Evolutionary conservation across 2,888 invertebrate species (phyloP), one percentile per base, ranked within the genome.

Genomic region (Zootermopsis nevadensis): DNA sequence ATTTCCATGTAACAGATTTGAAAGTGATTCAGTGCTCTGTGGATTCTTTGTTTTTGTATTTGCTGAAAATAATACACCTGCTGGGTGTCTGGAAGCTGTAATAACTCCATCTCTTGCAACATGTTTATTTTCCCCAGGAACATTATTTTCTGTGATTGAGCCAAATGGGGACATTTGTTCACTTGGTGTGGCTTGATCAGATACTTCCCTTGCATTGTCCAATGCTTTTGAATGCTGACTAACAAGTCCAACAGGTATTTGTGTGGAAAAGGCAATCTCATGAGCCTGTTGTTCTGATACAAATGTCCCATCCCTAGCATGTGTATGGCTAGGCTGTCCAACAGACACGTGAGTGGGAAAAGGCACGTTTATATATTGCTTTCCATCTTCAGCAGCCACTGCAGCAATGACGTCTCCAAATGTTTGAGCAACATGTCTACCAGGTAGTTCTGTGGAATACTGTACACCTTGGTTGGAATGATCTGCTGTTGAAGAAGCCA

Each of bases 241-340:
- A n/a, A 42, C 77, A 42, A 77, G 60, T 24, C 55, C 76, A 3
- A 79, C 80, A 42, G 81, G 67, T 19, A 81, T 76, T n/a, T 76
- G 53, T 7, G 76, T 66, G 4, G 81, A 83, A 66, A 38, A 72
- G 38, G 81, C 83, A 15, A 83, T 60, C 48, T 81, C 33, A 38
- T 60, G 80, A 24, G 38, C 42, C 33, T 42, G 31, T 22, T 74
- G 53, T 2, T 81, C 81, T 35, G 80, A 66, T 1, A 80, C 33
- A 31, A 67, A 66, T 27, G 55, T 31, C 24, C 53, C 80, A 80
- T 80, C 60, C 30, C 33, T 80, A 38, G 74, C 74, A 74, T 35
- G 35, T 53, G 55, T 31, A 30, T n/a, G 60, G 27, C 4, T n/a
- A n/a, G 27, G 7, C n/a, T 60, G 60, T 27, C 60, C 60, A 27